A percentile compares a stretch with the other conserved stretches of the same genome.
These are phyloP conservation scores for Sebastes vulpes DNA, from an alignment of 2,797 vertebrate species.

Conservation along the genomic window DNA sequence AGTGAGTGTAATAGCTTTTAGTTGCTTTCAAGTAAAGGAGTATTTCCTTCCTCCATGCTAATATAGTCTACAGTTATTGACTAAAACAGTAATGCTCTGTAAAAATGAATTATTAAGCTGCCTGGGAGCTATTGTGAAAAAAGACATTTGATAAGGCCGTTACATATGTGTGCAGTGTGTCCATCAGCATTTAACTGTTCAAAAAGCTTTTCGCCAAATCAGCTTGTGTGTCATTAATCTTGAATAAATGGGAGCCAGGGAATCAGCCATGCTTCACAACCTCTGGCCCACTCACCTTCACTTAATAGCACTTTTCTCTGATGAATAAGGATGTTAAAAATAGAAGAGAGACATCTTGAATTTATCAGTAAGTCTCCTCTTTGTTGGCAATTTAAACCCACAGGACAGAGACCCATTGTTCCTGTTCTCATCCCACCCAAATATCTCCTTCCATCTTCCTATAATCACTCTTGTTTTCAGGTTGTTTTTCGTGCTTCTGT, in stretches of 20 bases:
- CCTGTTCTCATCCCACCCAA: conserved; percentile 7
- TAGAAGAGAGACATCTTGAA: conserved; percentile 12
- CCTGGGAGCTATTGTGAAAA: neutral
- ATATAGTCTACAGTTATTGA: neutral
- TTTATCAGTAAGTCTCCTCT: conserved; percentile 21
- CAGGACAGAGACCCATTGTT: conserved; percentile 30
- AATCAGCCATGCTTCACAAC: neutral
- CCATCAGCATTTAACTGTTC: neutral
- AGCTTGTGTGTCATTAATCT: neutral
- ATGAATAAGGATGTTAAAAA: conserved; percentile 44
- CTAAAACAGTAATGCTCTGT: neutral
- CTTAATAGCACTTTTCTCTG: conserved; percentile 11
- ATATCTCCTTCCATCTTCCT: neutral
- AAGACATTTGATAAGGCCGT: neutral
- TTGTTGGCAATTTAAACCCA: conserved; percentile 34
- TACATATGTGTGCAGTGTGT: neutral
- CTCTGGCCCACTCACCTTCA: conserved; percentile 24
- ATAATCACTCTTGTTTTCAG: conserved; percentile 11
- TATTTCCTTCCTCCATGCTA: neutral
- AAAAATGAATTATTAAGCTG: neutral
- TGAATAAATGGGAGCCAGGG: neutral
- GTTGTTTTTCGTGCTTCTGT: conserved; percentile 35
- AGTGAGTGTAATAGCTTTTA: neutral
- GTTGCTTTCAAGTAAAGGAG: neutral
- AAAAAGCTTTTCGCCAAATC: neutral